Evolutionary conservation across 2,797 vertebrate species (phyloP), one percentile per base, ranked within the genome.

Genomic region (Pseudotriccus pelzelni): DNA sequence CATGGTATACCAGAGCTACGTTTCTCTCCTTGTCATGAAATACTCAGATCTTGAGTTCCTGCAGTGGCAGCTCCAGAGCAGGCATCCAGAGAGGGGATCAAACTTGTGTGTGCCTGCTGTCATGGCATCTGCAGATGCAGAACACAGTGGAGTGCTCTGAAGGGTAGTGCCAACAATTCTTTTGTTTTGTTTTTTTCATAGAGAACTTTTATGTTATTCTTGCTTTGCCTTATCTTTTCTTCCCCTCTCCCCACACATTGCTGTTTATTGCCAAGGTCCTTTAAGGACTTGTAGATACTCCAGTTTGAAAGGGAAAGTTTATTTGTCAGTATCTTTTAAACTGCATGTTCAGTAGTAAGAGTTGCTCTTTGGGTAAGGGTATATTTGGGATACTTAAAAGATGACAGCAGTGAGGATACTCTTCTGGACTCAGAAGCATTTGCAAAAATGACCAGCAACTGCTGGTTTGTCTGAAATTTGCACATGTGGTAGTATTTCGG

Each of bases 401-500:
- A 19, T 68, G 58, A 18, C 12, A 62, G 49, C 81, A 32, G 8
- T 52, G 63, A 86, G 15, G 30, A 12, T 70, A 6, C 32, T 75
- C 0, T 76, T 86, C 49, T 59, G 24, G n/a, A 56, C 20, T 73
- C 47, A 52, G 43, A 68, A 60, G 59, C 18, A 16, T 7, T 30
- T 74, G 50, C 16, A 47, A 6, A 56, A 66, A 34, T 47, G 21
- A 20, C n/a, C 1, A 1, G 16, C 34, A 27, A 0, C 34, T 28
- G 6, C 34, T 56, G 21, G 15, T 37, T 70, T 52, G 12, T 34
- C 85, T 64, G 55, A 62, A 75, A 17, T 34, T 58, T 77, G 22
- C 37, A 25, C 3, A 3, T 3, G 8, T 0, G 0, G 15, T 18
- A 49, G 30, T 83, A 10, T 50, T 94, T 67, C 4, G 2, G 8